Evolutionary conservation across 2,888 invertebrate genomes (phyloP).

Genomic region (Eilema griseolum): DNA sequence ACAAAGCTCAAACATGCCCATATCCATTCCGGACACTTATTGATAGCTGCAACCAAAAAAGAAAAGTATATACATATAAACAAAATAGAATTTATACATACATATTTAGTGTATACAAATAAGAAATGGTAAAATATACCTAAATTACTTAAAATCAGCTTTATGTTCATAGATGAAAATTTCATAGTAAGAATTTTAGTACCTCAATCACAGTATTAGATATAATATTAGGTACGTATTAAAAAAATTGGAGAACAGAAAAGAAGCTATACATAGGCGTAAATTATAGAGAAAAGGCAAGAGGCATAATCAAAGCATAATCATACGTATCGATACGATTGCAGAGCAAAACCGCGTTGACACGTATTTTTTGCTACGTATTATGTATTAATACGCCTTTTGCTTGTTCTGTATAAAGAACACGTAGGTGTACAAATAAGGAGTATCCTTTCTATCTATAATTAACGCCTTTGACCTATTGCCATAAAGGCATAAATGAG

Average conservation of each 20-base stretch:
- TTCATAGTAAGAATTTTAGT: neutral
- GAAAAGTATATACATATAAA: slow-evolving; percentile 57
- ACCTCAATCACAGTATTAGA: neutral
- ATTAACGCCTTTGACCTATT: neutral
- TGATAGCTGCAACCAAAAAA: slow-evolving; percentile 84
- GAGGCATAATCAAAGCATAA: too few species aligned
- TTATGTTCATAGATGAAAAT: neutral
- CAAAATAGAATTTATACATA: slow-evolving; percentile 40
- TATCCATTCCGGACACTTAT: slow-evolving; percentile 85
- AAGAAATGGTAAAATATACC: neutral
- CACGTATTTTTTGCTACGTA: too few species aligned
- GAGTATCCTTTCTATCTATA: too few species aligned
- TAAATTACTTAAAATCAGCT: neutral
- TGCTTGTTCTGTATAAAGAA: too few species aligned
- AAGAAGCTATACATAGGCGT: neutral
- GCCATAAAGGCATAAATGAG: neutral
- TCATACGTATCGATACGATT: too few species aligned
- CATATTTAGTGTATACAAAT: slow-evolving; percentile 18
- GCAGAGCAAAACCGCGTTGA: too few species aligned
- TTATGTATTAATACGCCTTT: too few species aligned
- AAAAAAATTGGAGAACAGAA: neutral
- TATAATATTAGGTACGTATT: neutral
- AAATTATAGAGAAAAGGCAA: too few species aligned
- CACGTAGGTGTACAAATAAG: too few species aligned
- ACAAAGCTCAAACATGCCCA: slow-evolving; percentile 85